A percentile compares a stretch with the other conserved stretches of the same genome.
phyloP scores from a whole-genome alignment of 2,113 vertebrate species.

The Pionites leucogaster region DNA sequence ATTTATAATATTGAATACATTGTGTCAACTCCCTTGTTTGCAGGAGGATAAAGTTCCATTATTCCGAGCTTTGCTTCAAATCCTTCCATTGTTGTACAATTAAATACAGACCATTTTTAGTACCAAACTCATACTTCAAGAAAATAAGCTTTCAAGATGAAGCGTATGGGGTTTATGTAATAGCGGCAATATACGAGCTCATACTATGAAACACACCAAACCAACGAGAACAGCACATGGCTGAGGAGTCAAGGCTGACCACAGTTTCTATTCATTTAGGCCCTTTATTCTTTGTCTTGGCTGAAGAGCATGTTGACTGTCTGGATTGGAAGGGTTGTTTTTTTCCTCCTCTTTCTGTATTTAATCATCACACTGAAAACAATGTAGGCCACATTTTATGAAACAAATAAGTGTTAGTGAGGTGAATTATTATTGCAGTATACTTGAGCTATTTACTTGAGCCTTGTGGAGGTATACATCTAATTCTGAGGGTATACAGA shows the following conservation, averaged over 20 bases:
- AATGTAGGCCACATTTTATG: neutral
- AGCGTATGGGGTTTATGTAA: neutral
- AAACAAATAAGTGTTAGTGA: neutral
- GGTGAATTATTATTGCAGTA: neutral
- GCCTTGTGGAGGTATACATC: neutral
- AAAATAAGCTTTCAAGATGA: conserved; percentile 15
- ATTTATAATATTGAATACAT: conserved; percentile 5
- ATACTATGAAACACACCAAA: fast-evolving
- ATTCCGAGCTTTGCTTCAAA: conserved; percentile 33
- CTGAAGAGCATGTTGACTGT: neutral
- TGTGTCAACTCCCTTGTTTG: conserved; percentile 47
- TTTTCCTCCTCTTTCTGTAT: neutral
- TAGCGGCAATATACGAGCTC: neutral
- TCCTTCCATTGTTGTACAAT: conserved; percentile 35
- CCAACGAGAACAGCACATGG: fast-evolving
- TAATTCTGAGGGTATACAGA: neutral
- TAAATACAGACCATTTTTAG: conserved; percentile 23
- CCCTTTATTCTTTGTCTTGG: neutral
- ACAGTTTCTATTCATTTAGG: neutral
- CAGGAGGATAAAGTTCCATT: conserved; percentile 40
- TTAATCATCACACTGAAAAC: neutral
- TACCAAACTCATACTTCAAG: neutral
- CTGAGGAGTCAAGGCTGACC: neutral
- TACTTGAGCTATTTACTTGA: neutral
- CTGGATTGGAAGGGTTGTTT: neutral